Percentiles rank a stretch among this genome's conserved stretches.
These are phyloP conservation scores for Sardina pilchardus DNA, from an alignment of 2,113 vertebrate genomes.

Conservation along the genomic window DNA sequence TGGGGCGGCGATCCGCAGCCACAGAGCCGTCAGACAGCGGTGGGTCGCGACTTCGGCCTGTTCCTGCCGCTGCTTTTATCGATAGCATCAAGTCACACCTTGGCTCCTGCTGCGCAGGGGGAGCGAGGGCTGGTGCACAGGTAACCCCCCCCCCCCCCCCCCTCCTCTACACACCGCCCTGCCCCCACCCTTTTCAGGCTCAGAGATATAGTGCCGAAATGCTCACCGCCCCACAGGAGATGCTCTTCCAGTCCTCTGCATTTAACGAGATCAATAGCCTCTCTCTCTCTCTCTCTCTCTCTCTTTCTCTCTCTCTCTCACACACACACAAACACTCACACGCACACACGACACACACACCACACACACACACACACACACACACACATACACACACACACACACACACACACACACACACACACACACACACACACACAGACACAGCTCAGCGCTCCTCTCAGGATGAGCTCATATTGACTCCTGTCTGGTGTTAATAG, in stretches of 20 bases:
- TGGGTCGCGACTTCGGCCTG: constrained; percentile 54
- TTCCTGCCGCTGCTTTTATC: constrained; percentile 70
- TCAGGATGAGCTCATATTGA: constrained; percentile 62
- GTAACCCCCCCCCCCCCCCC: constrained; percentile 16
- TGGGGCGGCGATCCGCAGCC: constrained; percentile 56
- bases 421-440: constrained; percentile 7
- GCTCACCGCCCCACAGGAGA: constrained; percentile 44
- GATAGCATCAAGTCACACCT: constrained; percentile 77
- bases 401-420: background rate
- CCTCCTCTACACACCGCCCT: background rate
- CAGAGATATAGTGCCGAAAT: background rate
- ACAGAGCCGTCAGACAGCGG: constrained; percentile 38
- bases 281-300: background rate
- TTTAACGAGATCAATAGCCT: constrained; percentile 67
- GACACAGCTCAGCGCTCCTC: constrained; percentile 56
- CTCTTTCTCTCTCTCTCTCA: background rate
- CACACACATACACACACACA: constrained; percentile 40
- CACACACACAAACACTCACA: background rate
- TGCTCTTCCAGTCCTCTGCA: constrained; percentile 68
- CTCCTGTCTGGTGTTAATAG: constrained; percentile 57
- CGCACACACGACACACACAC: no score
- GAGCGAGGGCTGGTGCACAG: constrained; percentile 25
- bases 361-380: constrained; percentile 1
- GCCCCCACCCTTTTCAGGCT: constrained; percentile 49
- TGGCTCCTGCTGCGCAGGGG: constrained; percentile 59